phyloP scores from a whole-genome alignment of 2,888 invertebrate genomes.

The Falcaria lacertinaria region DNA sequence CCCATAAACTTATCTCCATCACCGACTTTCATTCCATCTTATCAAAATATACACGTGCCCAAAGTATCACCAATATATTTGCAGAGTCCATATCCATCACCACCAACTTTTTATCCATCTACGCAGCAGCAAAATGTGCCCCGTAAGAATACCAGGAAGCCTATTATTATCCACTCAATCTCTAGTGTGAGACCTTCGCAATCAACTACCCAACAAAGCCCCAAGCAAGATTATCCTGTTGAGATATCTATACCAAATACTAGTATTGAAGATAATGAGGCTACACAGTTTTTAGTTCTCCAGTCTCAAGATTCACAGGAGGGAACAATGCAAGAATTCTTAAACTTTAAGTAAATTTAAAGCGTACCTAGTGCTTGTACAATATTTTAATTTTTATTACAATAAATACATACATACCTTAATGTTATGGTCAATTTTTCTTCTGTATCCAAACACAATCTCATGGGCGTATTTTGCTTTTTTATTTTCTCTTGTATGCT shows the following conservation, averaged over 20 bases:
- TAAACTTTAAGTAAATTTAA: conserved; percentile 4
- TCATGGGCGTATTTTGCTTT: conserved; percentile 2
- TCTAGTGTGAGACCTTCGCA: conserved; percentile 1
- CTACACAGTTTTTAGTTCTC: conserved; percentile 3
- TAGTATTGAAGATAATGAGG: conserved; percentile 3
- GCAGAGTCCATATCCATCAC: too few relatives aligned
- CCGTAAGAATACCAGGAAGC: not conserved
- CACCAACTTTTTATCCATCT: too few relatives aligned
- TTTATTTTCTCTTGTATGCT: conserved; percentile 4
- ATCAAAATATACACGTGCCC: conserved; percentile 1
- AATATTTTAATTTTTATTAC: not conserved
- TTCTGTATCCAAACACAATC: conserved; percentile 1
- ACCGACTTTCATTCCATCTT: conserved; percentile 1
- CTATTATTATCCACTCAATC: conserved; percentile 4
- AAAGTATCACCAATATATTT: too few relatives aligned
- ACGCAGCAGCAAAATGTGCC: not conserved
- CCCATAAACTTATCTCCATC: conserved; percentile 1
- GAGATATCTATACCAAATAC: too few relatives aligned
- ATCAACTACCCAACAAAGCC: conserved; percentile 1
- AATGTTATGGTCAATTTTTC: conserved; percentile 6
- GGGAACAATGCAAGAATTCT: not conserved
- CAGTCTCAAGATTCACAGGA: conserved; percentile 3
- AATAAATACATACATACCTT: conserved; percentile 5
- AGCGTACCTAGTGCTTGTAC: conserved; percentile 2
- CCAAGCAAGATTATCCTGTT: too few relatives aligned